Evolutionary conservation across 2,888 invertebrate genomes (phyloP).

Genomic region (Thysanoteuthis rhombus): DNA sequence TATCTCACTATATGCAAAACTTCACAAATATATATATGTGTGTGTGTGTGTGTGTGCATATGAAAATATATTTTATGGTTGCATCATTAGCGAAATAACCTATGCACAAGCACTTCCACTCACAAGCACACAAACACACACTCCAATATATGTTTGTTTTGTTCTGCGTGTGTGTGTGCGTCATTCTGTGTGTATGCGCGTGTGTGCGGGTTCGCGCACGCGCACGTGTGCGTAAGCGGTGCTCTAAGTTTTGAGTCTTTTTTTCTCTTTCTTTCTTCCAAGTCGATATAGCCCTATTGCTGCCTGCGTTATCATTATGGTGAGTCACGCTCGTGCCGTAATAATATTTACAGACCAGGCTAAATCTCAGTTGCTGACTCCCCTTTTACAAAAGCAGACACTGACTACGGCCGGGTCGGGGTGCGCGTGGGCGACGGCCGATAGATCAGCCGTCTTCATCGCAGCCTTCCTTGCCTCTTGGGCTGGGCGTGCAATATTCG

Average conservation of each 20-base stretch:
- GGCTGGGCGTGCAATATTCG: neutral
- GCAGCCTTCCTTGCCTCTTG: neutral
- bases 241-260: neutral
- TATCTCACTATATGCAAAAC: too few relatives aligned
- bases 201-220: too few relatives aligned
- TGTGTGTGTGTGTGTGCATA: too few relatives aligned
- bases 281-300: neutral
- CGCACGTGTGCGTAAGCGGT: too few relatives aligned
- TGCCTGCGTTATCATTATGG: neutral
- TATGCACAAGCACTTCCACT: neutral
- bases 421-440: too few relatives aligned
- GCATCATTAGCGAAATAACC: neutral
- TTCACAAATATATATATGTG: too few relatives aligned
- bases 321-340: neutral
- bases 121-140: too few relatives aligned
- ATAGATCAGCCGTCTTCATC: too few relatives aligned
- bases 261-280: neutral
- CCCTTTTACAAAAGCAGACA: neutral
- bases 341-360: conserved; percentile 12
- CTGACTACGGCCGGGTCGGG: neutral
- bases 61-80: too few relatives aligned
- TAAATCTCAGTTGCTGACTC: neutral
- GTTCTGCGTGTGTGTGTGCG: too few relatives aligned
- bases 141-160: too few relatives aligned
- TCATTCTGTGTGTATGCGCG: too few relatives aligned